Conservation (phyloP, 2,888 invertebrate genomes). For the Flexamia atlantica region DNA sequence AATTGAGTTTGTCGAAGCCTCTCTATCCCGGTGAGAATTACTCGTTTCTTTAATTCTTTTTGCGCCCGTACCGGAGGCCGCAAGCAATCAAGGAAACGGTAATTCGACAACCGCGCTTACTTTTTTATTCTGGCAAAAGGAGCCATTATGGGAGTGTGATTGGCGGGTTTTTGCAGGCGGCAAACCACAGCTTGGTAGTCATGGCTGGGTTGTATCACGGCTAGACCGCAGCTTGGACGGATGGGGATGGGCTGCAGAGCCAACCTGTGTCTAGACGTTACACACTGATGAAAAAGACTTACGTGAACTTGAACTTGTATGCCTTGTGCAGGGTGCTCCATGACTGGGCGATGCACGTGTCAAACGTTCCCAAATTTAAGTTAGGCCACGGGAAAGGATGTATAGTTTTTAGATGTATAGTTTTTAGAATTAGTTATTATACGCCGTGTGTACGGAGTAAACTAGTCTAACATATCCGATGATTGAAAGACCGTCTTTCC, state of each 20-base stretch:
- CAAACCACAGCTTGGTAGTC: constrained; percentile 31
- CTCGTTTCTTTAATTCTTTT: constrained; percentile 51
- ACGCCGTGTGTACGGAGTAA: too few species aligned
- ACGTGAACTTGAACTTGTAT: too few species aligned
- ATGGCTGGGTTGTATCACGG: background rate
- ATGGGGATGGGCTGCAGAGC: background rate
- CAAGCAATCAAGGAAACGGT: constrained; percentile 54
- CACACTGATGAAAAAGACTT: too few species aligned
- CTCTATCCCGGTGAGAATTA: constrained; percentile 21
- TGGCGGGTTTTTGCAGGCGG: constrained; percentile 54
- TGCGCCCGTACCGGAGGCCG: constrained; percentile 52
- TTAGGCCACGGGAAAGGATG: too few species aligned
- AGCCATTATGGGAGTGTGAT: constrained; percentile 56
- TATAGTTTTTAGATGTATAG: too few species aligned
- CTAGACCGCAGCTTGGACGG: background rate
- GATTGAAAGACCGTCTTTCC: too few species aligned
- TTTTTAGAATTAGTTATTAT: too few species aligned
- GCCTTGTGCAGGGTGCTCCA: too few species aligned
- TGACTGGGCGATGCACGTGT: too few species aligned
- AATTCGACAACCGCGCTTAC: constrained; percentile 57
- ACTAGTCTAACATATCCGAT: too few species aligned
- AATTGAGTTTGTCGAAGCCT: constrained; percentile 38
- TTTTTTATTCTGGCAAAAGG: constrained; percentile 58
- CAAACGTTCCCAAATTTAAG: too few species aligned
- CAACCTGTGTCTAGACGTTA: too few species aligned